Evolutionary conservation across 2,113 vertebrate species (phyloP), one percentile per base, ranked within the genome.

Genomic region (Apus apus): DNA sequence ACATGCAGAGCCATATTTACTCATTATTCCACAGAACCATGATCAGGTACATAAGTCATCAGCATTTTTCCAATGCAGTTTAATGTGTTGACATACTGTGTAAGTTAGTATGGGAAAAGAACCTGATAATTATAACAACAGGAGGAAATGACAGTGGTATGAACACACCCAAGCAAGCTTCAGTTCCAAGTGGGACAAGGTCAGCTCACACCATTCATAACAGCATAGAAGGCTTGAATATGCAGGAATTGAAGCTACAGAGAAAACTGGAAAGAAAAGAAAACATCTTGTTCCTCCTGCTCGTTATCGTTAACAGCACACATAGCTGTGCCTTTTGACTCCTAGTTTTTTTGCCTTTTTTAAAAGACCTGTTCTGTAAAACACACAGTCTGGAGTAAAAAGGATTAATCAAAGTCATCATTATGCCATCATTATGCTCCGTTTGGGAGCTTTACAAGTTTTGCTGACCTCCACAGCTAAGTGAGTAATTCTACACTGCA

Each of bases 371-470:
- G 50, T 73, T 94, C 83, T 77, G 67, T 62, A 82, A 87, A 79
- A 70, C 23, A 54, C 23, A 54, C 36, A 67, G 72, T 56, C 61
- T 83, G 34, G 43, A 72, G 25, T 48, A 56, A 87, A 94, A 88
- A 80, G 51, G 57, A 90, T 90, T 92, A 85, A 97, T 96, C 96
- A 96, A 80, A 97, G 97, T 87, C 18, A 32, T 57, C 83, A 50
- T 91, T 95, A 95, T 93, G 95, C 74, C 53, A 84, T n/a, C n/a
- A n/a, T n/a, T n/a, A n/a, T n/a, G n/a, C n/a, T n/a, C n/a, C n/a
- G n/a, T 19, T 16, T 32, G 25, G 58, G 36, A 82, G 32, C 40
- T 77, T 61, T 67, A 17, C 21, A 81, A 72, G 36, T 61, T 76
- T 51, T 4, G 5, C 43, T 57, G 40, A 22, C 12, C 45, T 76